Percentiles rank a stretch among this genome's conserved stretches.
These are phyloP conservation scores for Gambelia wislizenii DNA, from an alignment of 2,797 vertebrate species.

Conservation along the genomic window DNA sequence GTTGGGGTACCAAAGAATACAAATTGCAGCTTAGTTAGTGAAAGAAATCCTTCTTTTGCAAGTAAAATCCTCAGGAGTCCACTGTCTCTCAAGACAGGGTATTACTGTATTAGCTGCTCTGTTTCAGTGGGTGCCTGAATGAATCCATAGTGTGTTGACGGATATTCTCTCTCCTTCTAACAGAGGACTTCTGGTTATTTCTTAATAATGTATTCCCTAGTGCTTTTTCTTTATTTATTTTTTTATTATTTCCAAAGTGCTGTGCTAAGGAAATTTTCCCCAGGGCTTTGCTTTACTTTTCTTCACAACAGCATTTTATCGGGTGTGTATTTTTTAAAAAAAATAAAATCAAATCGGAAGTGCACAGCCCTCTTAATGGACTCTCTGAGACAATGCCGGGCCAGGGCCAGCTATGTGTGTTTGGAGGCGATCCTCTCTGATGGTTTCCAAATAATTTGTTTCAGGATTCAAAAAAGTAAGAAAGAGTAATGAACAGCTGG, in stretches of 20 bases:
- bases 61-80: slow-evolving; percentile 51
- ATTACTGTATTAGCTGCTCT: slow-evolving; percentile 69
- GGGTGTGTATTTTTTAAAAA: background rate
- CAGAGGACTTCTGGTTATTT: slow-evolving; percentile 66
- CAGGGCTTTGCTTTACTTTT: slow-evolving; percentile 62
- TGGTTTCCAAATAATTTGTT: slow-evolving; percentile 30
- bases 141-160: slow-evolving; percentile 70
- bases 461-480: slow-evolving; percentile 45
- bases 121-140: slow-evolving; percentile 74
- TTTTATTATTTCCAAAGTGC: slow-evolving; percentile 74
- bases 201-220: slow-evolving; percentile 69
- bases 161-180: slow-evolving; percentile 40
- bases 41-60: slow-evolving; percentile 47
- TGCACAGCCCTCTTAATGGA: slow-evolving; percentile 18
- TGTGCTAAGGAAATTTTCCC: slow-evolving; percentile 58
- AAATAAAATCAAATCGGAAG: background rate
- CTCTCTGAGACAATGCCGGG: slow-evolving; percentile 31
- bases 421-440: slow-evolving; percentile 32
- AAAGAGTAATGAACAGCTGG: background rate
- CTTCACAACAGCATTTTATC: slow-evolving; percentile 62
- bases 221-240: slow-evolving; percentile 65
- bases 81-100: slow-evolving; percentile 55
- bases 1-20: background rate
- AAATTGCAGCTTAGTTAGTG: slow-evolving; percentile 34
- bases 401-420: background rate